Conservation (phyloP, 2,888 invertebrate species). For the Macrostomum cliftonense region DNA sequence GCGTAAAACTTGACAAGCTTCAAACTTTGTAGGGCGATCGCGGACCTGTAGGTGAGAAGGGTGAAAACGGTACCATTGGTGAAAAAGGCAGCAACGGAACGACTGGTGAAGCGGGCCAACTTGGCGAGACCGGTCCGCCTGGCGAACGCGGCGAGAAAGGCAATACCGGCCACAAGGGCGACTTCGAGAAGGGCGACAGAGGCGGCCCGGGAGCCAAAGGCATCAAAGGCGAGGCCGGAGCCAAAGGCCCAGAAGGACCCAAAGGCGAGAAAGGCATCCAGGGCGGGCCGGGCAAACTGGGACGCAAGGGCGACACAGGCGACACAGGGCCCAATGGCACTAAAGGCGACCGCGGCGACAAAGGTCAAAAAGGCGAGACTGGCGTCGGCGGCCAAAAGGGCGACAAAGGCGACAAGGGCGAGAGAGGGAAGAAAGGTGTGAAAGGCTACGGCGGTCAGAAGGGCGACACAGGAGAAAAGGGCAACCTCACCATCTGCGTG, state of each 20-base stretch:
- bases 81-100: neutral
- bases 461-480: neutral
- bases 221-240: slow-evolving; percentile 1
- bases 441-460: slow-evolving; percentile 2
- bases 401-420: slow-evolving; percentile 4
- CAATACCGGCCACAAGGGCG: slow-evolving; percentile 1
- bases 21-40: no score
- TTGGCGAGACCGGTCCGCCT: neutral
- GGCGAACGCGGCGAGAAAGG: slow-evolving; percentile 4
- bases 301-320: neutral
- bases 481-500: neutral
- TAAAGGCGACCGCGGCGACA: slow-evolving; percentile 1
- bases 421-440: neutral
- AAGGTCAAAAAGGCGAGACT: slow-evolving; percentile 5
- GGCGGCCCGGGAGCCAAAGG: neutral
- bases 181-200: neutral
- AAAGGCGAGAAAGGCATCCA: slow-evolving; percentile 1
- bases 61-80: neutral
- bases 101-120: neutral
- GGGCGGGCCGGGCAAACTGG: slow-evolving; percentile 1
- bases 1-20: no score
- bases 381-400: slow-evolving; percentile 2
- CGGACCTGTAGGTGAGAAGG: no score
- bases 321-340: neutral
- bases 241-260: neutral